Conservation (phyloP, 2,888 invertebrate genomes). For the Coelinius sp. region DNA sequence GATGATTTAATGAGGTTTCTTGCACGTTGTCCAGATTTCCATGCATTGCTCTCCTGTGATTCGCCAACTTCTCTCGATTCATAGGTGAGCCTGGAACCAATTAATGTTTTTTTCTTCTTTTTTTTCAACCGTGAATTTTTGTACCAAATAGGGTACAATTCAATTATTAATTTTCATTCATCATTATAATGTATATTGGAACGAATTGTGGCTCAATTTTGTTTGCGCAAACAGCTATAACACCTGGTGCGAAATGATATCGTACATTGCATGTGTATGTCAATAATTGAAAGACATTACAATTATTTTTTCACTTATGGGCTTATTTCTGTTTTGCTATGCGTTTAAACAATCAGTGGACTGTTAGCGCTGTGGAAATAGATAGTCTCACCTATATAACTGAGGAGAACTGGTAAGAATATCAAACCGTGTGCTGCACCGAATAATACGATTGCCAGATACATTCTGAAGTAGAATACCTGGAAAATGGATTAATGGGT, state of each 20-base stretch:
- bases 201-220: constrained; percentile 4
- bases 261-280: not conserved
- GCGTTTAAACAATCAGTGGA: constrained; percentile 51
- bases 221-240: not conserved
- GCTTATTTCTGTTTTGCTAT: not conserved
- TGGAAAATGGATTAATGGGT: constrained; percentile 61
- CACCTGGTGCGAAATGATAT: constrained; percentile 11
- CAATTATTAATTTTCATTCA: too few species aligned
- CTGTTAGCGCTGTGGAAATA: constrained; percentile 22
- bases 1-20: constrained; percentile 82
- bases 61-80: constrained; percentile 86
- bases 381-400: constrained; percentile 88
- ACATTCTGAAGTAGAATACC: constrained; percentile 97
- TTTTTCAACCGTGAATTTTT: not conserved
- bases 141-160: not conserved
- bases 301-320: not conserved
- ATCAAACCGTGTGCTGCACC: constrained; percentile 98
- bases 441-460: constrained; percentile 95
- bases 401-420: constrained; percentile 96
- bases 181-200: not conserved
- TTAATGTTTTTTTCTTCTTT: too few species aligned
- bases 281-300: not conserved
- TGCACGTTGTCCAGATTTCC: constrained; percentile 79
- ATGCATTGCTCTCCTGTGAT: constrained; percentile 78
- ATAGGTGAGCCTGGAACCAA: constrained; percentile 80